Evolutionary conservation across 2,797 vertebrate species (phyloP).

Genomic region (Novumbra hubbsi): DNA sequence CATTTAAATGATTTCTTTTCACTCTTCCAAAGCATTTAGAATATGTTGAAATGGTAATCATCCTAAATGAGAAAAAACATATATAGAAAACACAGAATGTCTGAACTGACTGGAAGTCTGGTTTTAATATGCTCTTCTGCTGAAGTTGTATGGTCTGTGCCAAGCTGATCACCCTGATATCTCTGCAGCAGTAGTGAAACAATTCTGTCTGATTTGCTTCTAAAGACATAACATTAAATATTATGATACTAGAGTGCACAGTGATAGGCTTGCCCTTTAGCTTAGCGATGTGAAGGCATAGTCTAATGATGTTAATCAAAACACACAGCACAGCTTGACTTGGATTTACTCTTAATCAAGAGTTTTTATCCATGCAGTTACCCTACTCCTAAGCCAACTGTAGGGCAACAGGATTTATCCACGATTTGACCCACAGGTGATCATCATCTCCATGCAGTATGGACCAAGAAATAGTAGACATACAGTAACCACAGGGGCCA

Average conservation of each 20-base stretch:
- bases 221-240: background rate
- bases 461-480: background rate
- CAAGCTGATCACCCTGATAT: constrained; percentile 40
- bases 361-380: background rate
- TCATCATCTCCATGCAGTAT: background rate
- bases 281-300: background rate
- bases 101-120: too few species aligned
- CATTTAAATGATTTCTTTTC: too few species aligned
- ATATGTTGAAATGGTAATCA: too few species aligned
- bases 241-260: background rate
- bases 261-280: background rate
- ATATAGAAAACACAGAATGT: too few species aligned
- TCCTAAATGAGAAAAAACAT: too few species aligned
- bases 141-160: constrained; percentile 22
- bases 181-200: constrained; percentile 9
- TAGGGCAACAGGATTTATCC: background rate
- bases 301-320: background rate
- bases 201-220: background rate
- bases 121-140: background rate
- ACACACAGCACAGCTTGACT: background rate
- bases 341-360: background rate
- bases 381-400: background rate
- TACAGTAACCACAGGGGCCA: background rate
- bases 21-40: too few species aligned
- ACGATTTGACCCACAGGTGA: background rate